Conservation (phyloP, 1,140 invertebrate genomes). For the Portunus trituberculatus region DNA sequence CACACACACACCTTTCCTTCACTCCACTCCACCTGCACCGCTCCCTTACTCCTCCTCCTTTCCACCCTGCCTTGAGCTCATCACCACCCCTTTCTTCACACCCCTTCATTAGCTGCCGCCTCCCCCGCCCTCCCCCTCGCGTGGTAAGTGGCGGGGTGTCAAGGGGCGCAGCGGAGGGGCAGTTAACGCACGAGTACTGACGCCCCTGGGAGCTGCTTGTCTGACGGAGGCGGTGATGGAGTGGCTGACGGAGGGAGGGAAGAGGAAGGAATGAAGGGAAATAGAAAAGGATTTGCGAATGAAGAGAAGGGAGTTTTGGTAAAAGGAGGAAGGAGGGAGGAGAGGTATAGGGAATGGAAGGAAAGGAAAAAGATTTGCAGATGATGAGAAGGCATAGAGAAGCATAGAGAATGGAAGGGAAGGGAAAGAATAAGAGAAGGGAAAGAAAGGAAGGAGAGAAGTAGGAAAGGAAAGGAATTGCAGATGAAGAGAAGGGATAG, state of each 20-base stretch:
- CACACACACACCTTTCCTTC: not conserved
- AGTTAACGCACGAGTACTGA: conserved; percentile 33
- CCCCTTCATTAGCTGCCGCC: not conserved
- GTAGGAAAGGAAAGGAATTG: not conserved
- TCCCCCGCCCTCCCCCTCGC: not conserved
- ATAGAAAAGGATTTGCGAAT: not conserved
- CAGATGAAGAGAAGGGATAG: not conserved
- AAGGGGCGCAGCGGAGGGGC: not conserved
- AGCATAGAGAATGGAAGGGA: not conserved
- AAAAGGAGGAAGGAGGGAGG: not conserved
- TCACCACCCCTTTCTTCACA: conserved; percentile 3
- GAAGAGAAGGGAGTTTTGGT: no score
- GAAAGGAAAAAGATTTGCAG: not conserved
- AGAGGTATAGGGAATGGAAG: not conserved
- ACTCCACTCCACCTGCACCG: not conserved
- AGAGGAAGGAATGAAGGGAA: not conserved
- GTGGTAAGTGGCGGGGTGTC: not conserved
- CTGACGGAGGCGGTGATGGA: not conserved
- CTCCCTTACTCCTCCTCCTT: not conserved
- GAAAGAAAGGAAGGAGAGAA: not conserved
- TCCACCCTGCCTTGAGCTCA: not conserved
- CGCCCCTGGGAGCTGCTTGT: not conserved
- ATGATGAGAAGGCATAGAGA: not conserved
- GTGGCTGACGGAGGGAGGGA: not conserved
- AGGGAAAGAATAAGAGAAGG: no score